Conservation (phyloP, 1,140 invertebrate genomes). For the Pseudomyrmex flavicornis region DNA sequence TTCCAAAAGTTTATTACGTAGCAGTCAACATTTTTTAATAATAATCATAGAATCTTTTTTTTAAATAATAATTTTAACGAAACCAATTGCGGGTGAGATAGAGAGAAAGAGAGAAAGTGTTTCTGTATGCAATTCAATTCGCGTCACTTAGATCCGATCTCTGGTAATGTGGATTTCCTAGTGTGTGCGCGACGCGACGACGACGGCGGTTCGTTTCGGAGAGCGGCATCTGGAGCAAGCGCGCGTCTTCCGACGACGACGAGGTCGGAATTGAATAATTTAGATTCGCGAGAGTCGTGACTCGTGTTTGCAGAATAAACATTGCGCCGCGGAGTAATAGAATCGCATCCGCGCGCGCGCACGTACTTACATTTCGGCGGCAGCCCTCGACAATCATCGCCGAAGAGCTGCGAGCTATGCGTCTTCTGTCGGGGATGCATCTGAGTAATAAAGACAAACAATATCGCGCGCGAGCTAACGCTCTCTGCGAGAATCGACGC, state of each 20-base stretch:
- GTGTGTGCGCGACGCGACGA: slow-evolving; percentile 67
- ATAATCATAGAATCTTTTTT: no score
- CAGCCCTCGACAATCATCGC: slow-evolving; percentile 64
- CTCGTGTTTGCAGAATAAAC: slow-evolving; percentile 78
- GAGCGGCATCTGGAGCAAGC: slow-evolving; percentile 10
- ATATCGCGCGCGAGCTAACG: slow-evolving; percentile 59
- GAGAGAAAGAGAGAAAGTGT: neutral
- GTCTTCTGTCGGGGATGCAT: slow-evolving; percentile 37
- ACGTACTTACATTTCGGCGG: slow-evolving; percentile 4
- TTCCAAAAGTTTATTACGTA: no score
- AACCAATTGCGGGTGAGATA: no score
- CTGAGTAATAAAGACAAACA: slow-evolving; percentile 77
- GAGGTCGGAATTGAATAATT: slow-evolving; percentile 76
- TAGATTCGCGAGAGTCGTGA: slow-evolving; percentile 78
- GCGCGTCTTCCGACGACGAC: slow-evolving; percentile 29
- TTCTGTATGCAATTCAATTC: neutral
- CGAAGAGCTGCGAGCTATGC: slow-evolving; percentile 27
- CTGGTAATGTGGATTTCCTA: slow-evolving; percentile 61
- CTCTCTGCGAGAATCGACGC: neutral
- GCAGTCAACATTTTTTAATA: no score
- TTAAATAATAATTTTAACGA: no score
- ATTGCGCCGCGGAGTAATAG: slow-evolving; percentile 70
- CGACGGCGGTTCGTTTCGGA: slow-evolving; percentile 36
- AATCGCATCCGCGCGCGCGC: slow-evolving; percentile 41
- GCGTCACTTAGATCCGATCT: slow-evolving; percentile 38